Conservation (phyloP, 2,888 invertebrate genomes). For the Clistopyga incitator region DNA sequence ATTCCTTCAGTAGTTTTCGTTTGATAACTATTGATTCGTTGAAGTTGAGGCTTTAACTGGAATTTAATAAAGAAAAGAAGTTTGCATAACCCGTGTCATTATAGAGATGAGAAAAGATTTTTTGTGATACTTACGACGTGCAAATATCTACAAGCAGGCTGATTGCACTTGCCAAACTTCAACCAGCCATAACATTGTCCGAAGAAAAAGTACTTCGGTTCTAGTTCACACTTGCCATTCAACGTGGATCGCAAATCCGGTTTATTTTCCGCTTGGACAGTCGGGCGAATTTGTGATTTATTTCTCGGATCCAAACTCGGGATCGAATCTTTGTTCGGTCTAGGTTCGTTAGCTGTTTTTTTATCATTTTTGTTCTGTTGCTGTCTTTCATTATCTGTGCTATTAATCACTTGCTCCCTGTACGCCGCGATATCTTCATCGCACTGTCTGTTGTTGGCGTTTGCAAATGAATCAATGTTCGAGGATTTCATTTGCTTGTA, state of each 20-base stretch:
- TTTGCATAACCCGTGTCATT: neutral
- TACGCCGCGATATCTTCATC: slow-evolving; percentile 33
- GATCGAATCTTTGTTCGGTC: neutral
- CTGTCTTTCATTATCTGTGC: neutral
- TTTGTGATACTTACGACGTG: slow-evolving; percentile 43
- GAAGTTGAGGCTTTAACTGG: slow-evolving; percentile 33
- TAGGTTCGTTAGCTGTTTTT: neutral
- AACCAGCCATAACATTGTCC: slow-evolving; percentile 58
- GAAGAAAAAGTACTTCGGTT: slow-evolving; percentile 24
- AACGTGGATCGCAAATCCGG: slow-evolving; percentile 38
- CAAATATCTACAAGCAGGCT: slow-evolving; percentile 9
- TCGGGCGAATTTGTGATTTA: neutral
- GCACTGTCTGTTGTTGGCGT: slow-evolving; percentile 51
- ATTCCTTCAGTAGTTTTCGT: slow-evolving; percentile 9
- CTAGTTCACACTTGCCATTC: slow-evolving; percentile 12
- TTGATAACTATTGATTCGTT: neutral
- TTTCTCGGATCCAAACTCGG: neutral
- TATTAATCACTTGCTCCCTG: slow-evolving; percentile 7
- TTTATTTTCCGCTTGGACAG: neutral
- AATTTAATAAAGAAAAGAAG: neutral
- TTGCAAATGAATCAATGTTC: slow-evolving; percentile 45
- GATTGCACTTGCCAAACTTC: neutral
- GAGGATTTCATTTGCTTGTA: slow-evolving; percentile 45
- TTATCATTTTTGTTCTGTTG: neutral
- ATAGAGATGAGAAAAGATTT: neutral